These are phyloP conservation scores for Eulemur rufifrons DNA, from an alignment of 2,113 vertebrate genomes.

Conservation along the genomic window DNA sequence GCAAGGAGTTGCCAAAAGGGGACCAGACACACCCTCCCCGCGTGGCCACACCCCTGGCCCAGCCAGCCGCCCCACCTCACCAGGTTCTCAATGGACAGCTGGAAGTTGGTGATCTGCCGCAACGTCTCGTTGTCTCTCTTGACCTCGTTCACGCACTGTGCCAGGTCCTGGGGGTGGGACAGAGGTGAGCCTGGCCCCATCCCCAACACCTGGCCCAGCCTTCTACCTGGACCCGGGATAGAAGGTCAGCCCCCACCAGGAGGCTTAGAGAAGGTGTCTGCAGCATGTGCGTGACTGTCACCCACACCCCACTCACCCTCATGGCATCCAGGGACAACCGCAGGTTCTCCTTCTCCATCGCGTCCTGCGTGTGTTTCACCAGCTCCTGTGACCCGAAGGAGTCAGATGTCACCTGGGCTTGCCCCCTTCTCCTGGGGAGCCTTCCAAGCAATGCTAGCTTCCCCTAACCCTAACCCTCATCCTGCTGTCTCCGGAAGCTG, in stretches of 20 bases:
- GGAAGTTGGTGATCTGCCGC: slow-evolving; percentile 92
- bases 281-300: background rate
- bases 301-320: slow-evolving; percentile 80
- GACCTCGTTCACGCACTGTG: slow-evolving; percentile 93
- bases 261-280: background rate
- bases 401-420: background rate
- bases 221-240: background rate
- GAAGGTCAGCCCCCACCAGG: background rate
- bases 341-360: slow-evolving; percentile 90
- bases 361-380: slow-evolving; percentile 89
- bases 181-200: background rate
- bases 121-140: slow-evolving; percentile 95
- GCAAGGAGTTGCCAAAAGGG: background rate
- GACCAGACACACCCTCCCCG: background rate
- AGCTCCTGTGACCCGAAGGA: slow-evolving; percentile 85
- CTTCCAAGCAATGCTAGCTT: background rate
- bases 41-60: background rate
- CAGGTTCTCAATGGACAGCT: slow-evolving; percentile 92
- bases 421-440: background rate
- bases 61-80: slow-evolving; percentile 59
- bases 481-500: background rate
- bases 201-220: fast-evolving
- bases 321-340: slow-evolving; percentile 91
- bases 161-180: slow-evolving; percentile 86
- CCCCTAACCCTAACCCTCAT: background rate